Percentiles rank a stretch among this genome's conserved stretches.
Conservation (phyloP, 2,888 invertebrate species). For the Dryobotodes eremita region DNA sequence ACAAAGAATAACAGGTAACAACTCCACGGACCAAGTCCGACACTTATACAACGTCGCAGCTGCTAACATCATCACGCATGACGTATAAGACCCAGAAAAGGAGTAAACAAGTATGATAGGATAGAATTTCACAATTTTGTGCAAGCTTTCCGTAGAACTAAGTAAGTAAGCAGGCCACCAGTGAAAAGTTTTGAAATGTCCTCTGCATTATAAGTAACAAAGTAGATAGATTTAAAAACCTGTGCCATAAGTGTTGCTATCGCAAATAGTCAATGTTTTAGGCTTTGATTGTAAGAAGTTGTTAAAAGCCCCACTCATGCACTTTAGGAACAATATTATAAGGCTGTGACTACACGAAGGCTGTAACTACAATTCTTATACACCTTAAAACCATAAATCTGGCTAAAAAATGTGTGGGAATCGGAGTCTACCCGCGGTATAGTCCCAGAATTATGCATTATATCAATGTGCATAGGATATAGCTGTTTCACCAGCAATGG, state of each 20-base stretch:
- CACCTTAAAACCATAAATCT: neutral
- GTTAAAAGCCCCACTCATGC: slow-evolving; percentile 47
- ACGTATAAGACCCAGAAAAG: neutral
- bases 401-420: neutral
- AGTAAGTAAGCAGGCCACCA: slow-evolving; percentile 40
- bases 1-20: neutral
- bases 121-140: slow-evolving; percentile 14
- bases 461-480: slow-evolving; percentile 16
- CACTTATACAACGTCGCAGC: neutral
- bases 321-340: neutral
- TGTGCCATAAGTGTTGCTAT: slow-evolving; percentile 25
- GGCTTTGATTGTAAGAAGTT: slow-evolving; percentile 22
- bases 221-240: slow-evolving; percentile 3
- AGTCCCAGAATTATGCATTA: neutral
- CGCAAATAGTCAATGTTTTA: slow-evolving; percentile 2
- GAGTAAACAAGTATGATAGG: slow-evolving; percentile 23
- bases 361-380: neutral
- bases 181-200: neutral
- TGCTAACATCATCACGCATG: slow-evolving; percentile 25
- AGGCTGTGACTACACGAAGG: neutral
- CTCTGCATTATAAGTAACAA: neutral
- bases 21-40: too few species aligned
- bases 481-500: slow-evolving; percentile 29
- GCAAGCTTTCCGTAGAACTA: slow-evolving; percentile 41
- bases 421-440: neutral